Evolutionary conservation across 2,113 vertebrate genomes (phyloP).

Genomic region (Leuciscus idus): DNA sequence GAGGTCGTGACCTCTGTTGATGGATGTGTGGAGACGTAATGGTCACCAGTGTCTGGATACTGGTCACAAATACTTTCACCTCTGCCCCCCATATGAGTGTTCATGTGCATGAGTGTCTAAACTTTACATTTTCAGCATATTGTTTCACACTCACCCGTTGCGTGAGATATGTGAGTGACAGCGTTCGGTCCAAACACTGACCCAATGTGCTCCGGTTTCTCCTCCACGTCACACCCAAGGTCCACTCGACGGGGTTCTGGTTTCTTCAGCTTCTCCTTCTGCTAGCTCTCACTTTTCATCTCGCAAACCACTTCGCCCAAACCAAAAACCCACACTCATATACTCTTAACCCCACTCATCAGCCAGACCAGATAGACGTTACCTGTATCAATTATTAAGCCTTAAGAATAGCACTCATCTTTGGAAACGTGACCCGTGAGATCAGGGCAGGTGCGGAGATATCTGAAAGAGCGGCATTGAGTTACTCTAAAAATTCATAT

Average conservation of each 20-base stretch:
- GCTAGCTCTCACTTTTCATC: constrained; percentile 52
- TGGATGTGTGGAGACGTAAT: neutral
- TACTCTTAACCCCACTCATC: constrained; percentile 18
- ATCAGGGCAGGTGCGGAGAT: neutral
- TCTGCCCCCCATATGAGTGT: neutral
- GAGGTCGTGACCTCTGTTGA: neutral
- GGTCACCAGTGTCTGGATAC: constrained; percentile 8
- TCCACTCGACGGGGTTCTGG: constrained; percentile 35
- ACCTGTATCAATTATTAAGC: constrained; percentile 54
- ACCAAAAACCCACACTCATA: neutral
- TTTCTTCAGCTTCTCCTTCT: constrained; percentile 45
- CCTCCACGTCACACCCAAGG: constrained; percentile 3
- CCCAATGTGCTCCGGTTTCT: constrained; percentile 42
- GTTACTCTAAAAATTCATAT: constrained; percentile 29
- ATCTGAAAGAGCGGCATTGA: constrained; percentile 9
- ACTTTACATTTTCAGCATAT: neutral
- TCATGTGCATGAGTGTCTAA: neutral
- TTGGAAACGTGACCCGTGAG: constrained; percentile 22
- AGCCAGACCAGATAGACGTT: constrained; percentile 43
- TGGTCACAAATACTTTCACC: constrained; percentile 21
- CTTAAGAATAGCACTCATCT: constrained; percentile 22
- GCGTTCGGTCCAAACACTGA: constrained; percentile 9
- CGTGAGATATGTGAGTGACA: constrained; percentile 22
- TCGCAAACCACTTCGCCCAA: constrained; percentile 25
- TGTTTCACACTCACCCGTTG: neutral